Conservation (phyloP, 2,113 vertebrate genomes). For the Lepisosteus oculatus region DNA sequence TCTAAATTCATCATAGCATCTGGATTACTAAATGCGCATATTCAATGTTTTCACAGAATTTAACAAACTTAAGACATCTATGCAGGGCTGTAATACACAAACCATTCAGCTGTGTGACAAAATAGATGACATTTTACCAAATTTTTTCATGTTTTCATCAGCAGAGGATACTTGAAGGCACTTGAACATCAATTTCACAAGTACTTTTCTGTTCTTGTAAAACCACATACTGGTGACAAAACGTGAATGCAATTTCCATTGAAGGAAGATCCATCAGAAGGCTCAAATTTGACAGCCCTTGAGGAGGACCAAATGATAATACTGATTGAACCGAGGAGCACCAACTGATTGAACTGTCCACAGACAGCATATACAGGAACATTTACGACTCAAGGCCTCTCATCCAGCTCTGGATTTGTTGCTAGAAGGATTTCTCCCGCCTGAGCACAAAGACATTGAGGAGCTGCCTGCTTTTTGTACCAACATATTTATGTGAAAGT, state of each 20-base stretch:
- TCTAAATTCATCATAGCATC: neutral
- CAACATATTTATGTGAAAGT: slow-evolving; percentile 7
- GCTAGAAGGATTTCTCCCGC: slow-evolving; percentile 2
- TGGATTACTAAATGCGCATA: neutral
- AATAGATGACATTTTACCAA: slow-evolving; percentile 1
- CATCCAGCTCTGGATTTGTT: slow-evolving; percentile 1
- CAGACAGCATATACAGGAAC: slow-evolving; percentile 1
- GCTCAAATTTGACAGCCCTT: too few species aligned
- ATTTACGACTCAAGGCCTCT: neutral
- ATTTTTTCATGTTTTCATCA: too few species aligned
- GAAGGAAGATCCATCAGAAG: too few species aligned
- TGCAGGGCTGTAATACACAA: too few species aligned
- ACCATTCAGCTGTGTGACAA: slow-evolving; percentile 17
- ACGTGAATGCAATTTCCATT: too few species aligned
- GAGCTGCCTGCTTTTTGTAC: slow-evolving; percentile 4
- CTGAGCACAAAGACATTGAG: slow-evolving; percentile 10
- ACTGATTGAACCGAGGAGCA: too few species aligned
- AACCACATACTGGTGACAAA: too few species aligned
- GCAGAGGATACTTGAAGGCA: too few species aligned
- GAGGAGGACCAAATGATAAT: too few species aligned
- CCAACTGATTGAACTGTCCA: slow-evolving; percentile 7
- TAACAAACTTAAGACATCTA: too few species aligned
- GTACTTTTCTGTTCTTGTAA: too few species aligned
- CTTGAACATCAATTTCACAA: too few species aligned
- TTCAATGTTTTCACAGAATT: neutral